Conservation (phyloP, 2,797 vertebrate species). For the Manis crassicaudata region DNA sequence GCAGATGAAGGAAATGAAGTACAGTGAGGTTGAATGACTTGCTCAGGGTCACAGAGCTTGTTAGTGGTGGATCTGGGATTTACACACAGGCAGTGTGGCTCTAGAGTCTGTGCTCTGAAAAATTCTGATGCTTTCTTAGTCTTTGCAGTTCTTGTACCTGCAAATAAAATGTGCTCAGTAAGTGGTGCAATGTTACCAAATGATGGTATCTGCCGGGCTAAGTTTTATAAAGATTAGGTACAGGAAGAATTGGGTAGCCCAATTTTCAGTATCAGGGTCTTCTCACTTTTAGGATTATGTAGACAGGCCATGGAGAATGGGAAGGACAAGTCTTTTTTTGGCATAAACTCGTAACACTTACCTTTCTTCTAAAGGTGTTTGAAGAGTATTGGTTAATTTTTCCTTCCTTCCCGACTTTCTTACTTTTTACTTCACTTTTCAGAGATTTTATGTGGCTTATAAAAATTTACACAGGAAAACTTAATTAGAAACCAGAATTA, state of each 20-base stretch:
- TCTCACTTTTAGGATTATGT: not conserved
- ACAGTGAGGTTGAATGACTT: not conserved
- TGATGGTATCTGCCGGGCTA: not conserved
- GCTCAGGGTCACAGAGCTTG: not conserved
- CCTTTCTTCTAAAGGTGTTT: not conserved
- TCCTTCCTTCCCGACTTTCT: not conserved
- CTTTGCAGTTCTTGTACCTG: not conserved
- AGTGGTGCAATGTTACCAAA: not conserved
- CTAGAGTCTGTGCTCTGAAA: not conserved
- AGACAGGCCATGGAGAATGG: not conserved
- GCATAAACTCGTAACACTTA: not conserved
- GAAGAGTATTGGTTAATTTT: not conserved
- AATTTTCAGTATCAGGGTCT: not conserved
- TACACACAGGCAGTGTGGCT: not conserved
- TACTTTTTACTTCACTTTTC: slow-evolving; percentile 1
- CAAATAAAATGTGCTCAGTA: not conserved
- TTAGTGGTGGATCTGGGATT: not conserved
- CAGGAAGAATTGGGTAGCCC: not conserved
- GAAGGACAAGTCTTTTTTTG: not conserved
- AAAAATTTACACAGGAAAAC: slow-evolving; percentile 5
- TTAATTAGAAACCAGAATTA: not conserved
- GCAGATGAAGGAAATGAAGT: not conserved
- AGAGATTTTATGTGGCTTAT: slow-evolving; percentile 18
- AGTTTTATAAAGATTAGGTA: not conserved
- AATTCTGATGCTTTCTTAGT: not conserved